A percentile compares a stretch with the other conserved stretches of the same genome.
Evolutionary conservation across 2,797 vertebrate species (phyloP).

Genomic region (Chloroceryle inda): DNA sequence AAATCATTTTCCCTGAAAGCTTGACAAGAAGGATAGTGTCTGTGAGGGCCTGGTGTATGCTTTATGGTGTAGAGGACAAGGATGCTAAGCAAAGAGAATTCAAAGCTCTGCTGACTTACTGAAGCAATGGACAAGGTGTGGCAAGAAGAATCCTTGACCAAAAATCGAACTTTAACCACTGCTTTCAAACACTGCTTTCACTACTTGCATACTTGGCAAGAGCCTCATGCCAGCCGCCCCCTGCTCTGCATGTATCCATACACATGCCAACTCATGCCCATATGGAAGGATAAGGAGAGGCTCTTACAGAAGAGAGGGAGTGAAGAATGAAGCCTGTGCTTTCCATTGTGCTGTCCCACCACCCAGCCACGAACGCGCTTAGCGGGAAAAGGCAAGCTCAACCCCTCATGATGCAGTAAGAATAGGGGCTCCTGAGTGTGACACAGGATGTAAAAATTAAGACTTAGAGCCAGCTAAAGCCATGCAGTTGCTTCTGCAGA

Average conservation of each 20-base stretch:
- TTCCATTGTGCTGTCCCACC: neutral
- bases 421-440: neutral
- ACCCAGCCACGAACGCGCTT: neutral
- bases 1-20: neutral
- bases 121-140: neutral
- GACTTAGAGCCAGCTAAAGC: neutral
- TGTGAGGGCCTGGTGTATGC: neutral
- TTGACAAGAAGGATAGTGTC: neutral
- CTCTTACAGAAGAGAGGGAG: neutral
- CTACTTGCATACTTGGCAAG: neutral
- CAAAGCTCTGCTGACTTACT: neutral
- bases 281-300: neutral
- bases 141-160: neutral
- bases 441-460: neutral
- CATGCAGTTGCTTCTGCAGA: neutral
- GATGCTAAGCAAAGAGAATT: neutral
- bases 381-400: neutral
- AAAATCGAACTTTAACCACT: neutral
- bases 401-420: neutral
- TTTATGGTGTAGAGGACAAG: neutral
- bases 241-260: neutral
- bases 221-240: neutral
- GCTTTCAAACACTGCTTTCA: neutral
- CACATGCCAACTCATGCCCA: too few species aligned
- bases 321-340: neutral